Base-by-base conservation (phyloP, 2,797 vertebrate genomes). In the Orestias chungarensis region DNA sequence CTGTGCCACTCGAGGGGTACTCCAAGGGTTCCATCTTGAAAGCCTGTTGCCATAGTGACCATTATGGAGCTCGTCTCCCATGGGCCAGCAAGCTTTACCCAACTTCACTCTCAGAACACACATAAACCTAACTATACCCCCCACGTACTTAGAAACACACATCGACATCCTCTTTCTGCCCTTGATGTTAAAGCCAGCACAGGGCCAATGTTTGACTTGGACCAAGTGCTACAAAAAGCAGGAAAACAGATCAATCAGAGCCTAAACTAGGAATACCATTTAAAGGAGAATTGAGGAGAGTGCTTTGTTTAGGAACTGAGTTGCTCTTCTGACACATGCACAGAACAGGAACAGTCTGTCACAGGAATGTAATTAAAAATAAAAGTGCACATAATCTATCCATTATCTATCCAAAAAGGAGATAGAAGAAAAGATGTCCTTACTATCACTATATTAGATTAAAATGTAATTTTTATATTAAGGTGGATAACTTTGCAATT, bases 1-100 rank as follows among this genome's bases (percentile, higher is more conserved):
- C 86, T 70, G 86, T 88, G 82, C 79, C 89, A 86, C 89, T 93
- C 73, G 57, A 90, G 85, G 86, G 89, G 87, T 83, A 86, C 89
- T 86, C 88, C 86, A 88, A 87, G 85, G 90, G 87, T 74, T 92
- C 93, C 89, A 91, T 93, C 92, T 93, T 91, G 91, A 92, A 92
- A 93, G 91, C 86, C 88, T 88, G 94, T 94, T 93, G 88, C 91
- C 87, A 94, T 94, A 90, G 92, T 85, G 88, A 93, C 92, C 85
- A 92, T 92, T 91, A 92, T 89, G 82, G 89, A 84, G 89, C 89
- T 88, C 89, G 82, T 91, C 88, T 91, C 92, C 87, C 80, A 11
- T 85, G 90, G 90, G 91, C 87, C 87, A 87, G 82, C 82, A 49
- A 82, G 87, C 88, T 89, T 92, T 87, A 89, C 86, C 87, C 88